phyloP scores from a whole-genome alignment of 2,888 invertebrate genomes.

The Esperia sulphurella region DNA sequence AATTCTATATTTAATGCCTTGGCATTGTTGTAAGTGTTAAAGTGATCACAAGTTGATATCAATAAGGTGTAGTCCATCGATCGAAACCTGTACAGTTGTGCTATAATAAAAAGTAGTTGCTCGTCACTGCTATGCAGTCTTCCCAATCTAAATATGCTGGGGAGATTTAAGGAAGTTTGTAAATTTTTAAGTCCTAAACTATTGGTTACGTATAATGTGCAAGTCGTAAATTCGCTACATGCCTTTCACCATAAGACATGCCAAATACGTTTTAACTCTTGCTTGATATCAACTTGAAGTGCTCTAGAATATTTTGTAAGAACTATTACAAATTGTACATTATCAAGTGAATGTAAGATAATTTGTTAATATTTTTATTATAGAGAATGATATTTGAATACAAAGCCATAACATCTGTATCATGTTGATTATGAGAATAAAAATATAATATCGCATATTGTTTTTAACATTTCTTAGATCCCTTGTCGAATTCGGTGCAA shows the following conservation, averaged over 20 bases:
- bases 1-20: conserved; percentile 49
- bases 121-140: too few species aligned
- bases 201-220: too few species aligned
- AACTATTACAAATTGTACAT: conserved; percentile 74
- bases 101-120: too few species aligned
- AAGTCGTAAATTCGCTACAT: too few species aligned
- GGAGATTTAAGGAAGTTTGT: too few species aligned
- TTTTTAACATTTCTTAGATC: too few species aligned
- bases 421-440: conserved; percentile 76
- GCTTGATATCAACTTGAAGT: conserved; percentile 41
- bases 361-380: conserved; percentile 79
- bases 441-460: conserved; percentile 54
- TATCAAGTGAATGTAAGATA: conserved; percentile 78
- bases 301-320: conserved; percentile 69
- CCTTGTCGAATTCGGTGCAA: too few species aligned
- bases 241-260: too few species aligned
- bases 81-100: conserved; percentile 9
- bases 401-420: conserved; percentile 78
- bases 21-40: conserved; percentile 55
- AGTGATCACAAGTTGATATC: conserved; percentile 43
- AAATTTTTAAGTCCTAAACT: too few species aligned
- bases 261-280: conserved; percentile 10
- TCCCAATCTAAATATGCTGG: too few species aligned
- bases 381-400: conserved; percentile 72
- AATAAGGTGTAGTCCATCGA: too few species aligned